These are phyloP conservation scores for Drymodes brunneopygia DNA, from an alignment of 2,113 vertebrate genomes.

Conservation along the genomic window DNA sequence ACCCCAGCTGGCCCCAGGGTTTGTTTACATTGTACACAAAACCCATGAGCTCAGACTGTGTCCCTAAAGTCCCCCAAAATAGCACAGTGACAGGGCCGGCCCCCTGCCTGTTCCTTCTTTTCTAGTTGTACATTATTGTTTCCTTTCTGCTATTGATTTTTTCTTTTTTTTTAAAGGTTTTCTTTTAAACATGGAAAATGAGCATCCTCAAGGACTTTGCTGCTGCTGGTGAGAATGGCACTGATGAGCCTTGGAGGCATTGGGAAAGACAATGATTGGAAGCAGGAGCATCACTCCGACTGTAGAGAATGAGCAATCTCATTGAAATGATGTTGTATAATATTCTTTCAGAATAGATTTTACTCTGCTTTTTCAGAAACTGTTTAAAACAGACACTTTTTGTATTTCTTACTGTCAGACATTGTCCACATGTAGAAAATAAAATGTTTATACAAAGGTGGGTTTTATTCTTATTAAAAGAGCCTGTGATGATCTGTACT, in stretches of 20 bases:
- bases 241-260: not conserved
- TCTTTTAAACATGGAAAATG: slow-evolving; percentile 70
- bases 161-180: slow-evolving; percentile 61
- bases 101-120: not conserved
- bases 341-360: slow-evolving; percentile 17
- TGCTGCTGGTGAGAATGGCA: not conserved
- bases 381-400: not conserved
- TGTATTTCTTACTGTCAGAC: not conserved
- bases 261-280: not conserved
- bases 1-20: not conserved
- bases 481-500: not conserved
- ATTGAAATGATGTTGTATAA: not conserved
- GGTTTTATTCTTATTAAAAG: not conserved
- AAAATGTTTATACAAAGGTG: not conserved
- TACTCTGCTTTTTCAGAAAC: not conserved
- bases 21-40: not conserved
- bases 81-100: not conserved
- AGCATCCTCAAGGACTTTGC: not conserved
- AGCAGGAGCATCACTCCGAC: not conserved
- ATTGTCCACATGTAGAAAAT: not conserved
- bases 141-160: not conserved
- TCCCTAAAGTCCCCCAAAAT: not conserved
- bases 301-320: not conserved
- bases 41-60: not conserved
- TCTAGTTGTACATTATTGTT: not conserved